These are phyloP conservation scores for Phyto melanocephala DNA, from an alignment of 2,888 invertebrate species.

Conservation along the genomic window DNA sequence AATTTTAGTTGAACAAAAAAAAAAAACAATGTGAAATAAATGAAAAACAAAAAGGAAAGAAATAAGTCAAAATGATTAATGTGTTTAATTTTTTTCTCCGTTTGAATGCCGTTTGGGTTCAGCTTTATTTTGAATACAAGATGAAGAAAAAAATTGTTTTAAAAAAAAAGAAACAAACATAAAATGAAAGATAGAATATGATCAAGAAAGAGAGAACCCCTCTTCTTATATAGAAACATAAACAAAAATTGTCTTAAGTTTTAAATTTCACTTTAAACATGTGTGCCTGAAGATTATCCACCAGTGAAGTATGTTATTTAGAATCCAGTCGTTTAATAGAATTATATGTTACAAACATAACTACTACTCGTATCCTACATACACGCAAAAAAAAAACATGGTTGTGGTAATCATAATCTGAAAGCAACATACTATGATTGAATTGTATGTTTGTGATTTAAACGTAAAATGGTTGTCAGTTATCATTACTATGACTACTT, in stretches of 20 bases:
- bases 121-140: conserved; percentile 52
- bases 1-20: conserved; percentile 73
- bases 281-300: neutral
- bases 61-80: conserved; percentile 78
- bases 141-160: neutral
- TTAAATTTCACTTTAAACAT: conserved; percentile 7
- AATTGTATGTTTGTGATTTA: too few relatives aligned
- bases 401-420: too few relatives aligned
- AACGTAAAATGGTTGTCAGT: too few relatives aligned
- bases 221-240: neutral
- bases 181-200: conserved; percentile 15
- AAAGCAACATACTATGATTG: too few relatives aligned
- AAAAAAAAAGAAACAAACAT: neutral
- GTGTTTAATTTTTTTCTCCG: conserved; percentile 68
- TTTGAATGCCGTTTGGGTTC: conserved; percentile 55
- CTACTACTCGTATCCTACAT: too few relatives aligned
- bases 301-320: neutral
- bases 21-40: conserved; percentile 37
- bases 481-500: too few relatives aligned
- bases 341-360: neutral
- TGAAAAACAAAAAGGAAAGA: conserved; percentile 71
- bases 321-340: neutral
- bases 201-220: neutral
- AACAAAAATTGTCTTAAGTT: neutral
- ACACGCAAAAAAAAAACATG: too few relatives aligned